Evolutionary conservation across 1,140 invertebrate species (phyloP).

Genomic region (Eriosoma lanigerum): DNA sequence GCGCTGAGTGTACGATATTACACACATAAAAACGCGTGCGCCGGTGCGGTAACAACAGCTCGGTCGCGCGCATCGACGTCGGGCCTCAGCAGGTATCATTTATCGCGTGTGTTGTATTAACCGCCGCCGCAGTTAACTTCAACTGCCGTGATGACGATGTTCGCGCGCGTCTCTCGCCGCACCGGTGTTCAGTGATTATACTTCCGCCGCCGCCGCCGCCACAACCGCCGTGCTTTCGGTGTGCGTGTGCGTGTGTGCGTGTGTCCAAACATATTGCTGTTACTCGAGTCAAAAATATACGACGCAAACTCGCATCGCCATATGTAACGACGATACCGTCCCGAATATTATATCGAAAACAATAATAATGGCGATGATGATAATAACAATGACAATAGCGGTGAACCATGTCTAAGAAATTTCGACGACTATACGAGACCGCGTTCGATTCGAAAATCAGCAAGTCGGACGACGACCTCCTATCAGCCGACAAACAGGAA

Average conservation of each 20-base stretch:
- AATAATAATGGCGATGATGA: neutral
- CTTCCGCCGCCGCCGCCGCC: too few species aligned
- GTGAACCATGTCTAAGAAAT: constrained; percentile 62
- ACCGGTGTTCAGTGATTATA: too few species aligned
- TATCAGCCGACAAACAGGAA: constrained; percentile 45
- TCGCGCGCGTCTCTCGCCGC: too few species aligned
- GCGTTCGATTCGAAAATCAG: constrained; percentile 85
- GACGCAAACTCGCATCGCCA: too few species aligned
- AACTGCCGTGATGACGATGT: too few species aligned
- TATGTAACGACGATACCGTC: neutral
- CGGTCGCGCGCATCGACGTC: neutral
- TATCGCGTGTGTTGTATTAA: neutral
- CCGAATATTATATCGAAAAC: neutral
- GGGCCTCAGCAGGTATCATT: constrained; percentile 4
- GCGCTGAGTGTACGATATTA: neutral
- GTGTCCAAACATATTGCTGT: too few species aligned
- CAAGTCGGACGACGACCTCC: constrained; percentile 60
- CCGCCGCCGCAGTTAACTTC: too few species aligned
- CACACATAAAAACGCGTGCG: neutral
- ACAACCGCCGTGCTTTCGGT: too few species aligned
- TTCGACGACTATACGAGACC: constrained; percentile 80
- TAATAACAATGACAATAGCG: neutral
- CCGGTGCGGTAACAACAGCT: constrained; percentile 6
- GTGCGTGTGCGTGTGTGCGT: too few species aligned
- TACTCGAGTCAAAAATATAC: too few species aligned